Evolutionary conservation across 2,888 invertebrate species (phyloP).

Genomic region (Magallana nippona): DNA sequence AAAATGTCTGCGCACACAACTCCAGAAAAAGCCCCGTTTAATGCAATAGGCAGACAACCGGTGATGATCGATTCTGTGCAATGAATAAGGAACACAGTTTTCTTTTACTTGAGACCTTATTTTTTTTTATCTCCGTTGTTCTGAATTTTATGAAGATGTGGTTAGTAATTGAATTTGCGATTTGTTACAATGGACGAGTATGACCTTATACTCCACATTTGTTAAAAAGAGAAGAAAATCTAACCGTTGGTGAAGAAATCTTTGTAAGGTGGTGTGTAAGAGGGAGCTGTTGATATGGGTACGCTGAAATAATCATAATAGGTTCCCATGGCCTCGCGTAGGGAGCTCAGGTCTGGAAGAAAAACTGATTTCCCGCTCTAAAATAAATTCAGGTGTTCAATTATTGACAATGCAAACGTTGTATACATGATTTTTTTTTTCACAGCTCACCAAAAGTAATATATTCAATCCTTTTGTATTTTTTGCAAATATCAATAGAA

Average conservation of each 20-base stretch:
- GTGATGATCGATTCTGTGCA: conserved; percentile 26
- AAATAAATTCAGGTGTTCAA: background rate
- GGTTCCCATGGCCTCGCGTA: background rate
- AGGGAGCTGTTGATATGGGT: background rate
- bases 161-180: too few relatives aligned
- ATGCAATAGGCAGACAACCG: conserved; percentile 22
- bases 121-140: too few relatives aligned
- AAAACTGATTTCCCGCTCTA: background rate
- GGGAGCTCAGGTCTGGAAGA: background rate
- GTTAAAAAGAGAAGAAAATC: background rate
- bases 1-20: conserved; percentile 39
- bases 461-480: too few relatives aligned
- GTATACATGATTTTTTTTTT: too few relatives aligned
- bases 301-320: background rate
- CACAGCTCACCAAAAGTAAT: too few relatives aligned
- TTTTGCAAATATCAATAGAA: background rate
- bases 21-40: background rate
- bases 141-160: too few relatives aligned
- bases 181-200: too few relatives aligned
- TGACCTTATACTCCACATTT: background rate
- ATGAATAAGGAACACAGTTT: background rate
- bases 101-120: too few relatives aligned
- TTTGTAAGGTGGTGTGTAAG: background rate
- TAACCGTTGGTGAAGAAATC: background rate
- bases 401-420: too few relatives aligned